Conservation (phyloP, 2,797 vertebrate species). For the Pseudotriccus pelzelni region DNA sequence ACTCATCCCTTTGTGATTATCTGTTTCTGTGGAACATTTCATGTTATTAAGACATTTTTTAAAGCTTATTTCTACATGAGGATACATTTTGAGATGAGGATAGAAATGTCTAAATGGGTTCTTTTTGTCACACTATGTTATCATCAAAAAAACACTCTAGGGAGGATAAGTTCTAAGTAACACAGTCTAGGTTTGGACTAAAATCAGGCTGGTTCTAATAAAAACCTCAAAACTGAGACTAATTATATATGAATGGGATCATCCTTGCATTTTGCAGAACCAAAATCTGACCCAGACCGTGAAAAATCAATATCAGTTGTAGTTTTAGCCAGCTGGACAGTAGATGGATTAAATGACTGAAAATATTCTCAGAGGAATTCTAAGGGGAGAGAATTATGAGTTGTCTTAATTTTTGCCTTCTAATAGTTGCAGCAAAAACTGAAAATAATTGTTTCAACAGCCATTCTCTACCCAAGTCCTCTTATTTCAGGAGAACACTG, state of each 20-base stretch:
- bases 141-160: slow-evolving; percentile 38
- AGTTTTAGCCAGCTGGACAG: not conserved
- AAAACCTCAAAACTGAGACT: not conserved
- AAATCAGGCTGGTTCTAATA: not conserved
- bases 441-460: not conserved
- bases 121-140: slow-evolving; percentile 33
- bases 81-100: not conserved
- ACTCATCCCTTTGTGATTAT: not conserved
- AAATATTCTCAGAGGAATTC: not conserved
- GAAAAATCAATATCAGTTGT: not conserved
- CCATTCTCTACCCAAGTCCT: not conserved
- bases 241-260: not conserved
- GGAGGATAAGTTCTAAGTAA: slow-evolving; percentile 38
- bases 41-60: not conserved
- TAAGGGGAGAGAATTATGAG: not conserved
- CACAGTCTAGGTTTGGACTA: not conserved
- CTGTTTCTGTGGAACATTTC: not conserved
- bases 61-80: not conserved
- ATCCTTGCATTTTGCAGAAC: not conserved
- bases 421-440: not conserved
- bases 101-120: slow-evolving; percentile 15
- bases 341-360: not conserved
- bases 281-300: not conserved
- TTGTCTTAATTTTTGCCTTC: not conserved
- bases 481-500: slow-evolving; percentile 42